Evolutionary conservation across 2,113 vertebrate genomes (phyloP).

Genomic region (Mus spicilegus): DNA sequence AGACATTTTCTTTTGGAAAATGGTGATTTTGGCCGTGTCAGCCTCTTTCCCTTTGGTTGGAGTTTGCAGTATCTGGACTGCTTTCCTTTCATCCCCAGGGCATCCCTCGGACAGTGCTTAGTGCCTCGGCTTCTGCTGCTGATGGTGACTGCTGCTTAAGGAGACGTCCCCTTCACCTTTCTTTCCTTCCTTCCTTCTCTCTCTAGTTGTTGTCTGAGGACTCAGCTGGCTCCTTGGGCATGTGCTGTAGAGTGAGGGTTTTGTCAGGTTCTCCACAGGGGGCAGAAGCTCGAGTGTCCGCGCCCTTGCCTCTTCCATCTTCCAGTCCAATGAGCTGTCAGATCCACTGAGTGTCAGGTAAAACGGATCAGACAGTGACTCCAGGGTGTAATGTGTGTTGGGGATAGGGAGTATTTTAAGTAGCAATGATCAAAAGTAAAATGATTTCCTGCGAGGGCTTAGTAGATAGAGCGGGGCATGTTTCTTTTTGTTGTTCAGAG

Average conservation of each 20-base stretch:
- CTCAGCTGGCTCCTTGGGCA: conserved; percentile 60
- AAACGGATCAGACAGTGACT: conserved; percentile 78
- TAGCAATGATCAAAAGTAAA: conserved; percentile 32
- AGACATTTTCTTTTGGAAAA: conserved; percentile 51
- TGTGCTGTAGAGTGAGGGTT: conserved; percentile 73
- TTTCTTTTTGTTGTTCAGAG: background rate
- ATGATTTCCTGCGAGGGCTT: conserved; percentile 51
- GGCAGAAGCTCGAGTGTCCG: conserved; percentile 78
- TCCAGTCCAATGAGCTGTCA: conserved; percentile 86
- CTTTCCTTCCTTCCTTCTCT: background rate
- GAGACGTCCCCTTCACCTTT: background rate
- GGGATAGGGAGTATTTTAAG: background rate
- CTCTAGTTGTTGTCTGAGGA: conserved; percentile 62
- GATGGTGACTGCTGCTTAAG: conserved; percentile 73
- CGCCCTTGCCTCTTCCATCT: conserved; percentile 82
- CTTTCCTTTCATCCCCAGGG: conserved; percentile 60
- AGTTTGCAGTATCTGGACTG: conserved; percentile 61
- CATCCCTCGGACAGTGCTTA: conserved; percentile 73
- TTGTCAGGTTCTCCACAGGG: conserved; percentile 69
- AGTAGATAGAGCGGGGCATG: background rate
- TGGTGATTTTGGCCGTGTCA: conserved; percentile 49
- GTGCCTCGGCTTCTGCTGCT: conserved; percentile 60
- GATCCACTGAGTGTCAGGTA: conserved; percentile 74
- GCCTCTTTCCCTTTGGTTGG: conserved; percentile 54
- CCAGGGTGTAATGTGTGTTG: background rate